Percentiles rank a stretch among this genome's conserved stretches.
These are phyloP conservation scores for Mongoloraphidia duomilia DNA, from an alignment of 2,888 invertebrate species.

Conservation along the genomic window DNA sequence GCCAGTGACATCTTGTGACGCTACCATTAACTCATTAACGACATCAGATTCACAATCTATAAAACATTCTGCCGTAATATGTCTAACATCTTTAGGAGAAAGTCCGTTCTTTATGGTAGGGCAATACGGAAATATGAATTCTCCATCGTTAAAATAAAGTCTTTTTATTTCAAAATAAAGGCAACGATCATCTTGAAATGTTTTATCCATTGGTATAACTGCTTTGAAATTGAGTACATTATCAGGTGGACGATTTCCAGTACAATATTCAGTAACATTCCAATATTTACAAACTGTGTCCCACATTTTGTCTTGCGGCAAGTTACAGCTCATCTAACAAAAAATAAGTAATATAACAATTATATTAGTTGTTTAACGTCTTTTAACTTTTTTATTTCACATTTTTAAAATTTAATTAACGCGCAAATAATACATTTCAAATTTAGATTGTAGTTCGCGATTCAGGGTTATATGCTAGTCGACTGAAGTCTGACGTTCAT, in stretches of 20 bases:
- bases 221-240: conserved; percentile 5
- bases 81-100: not conserved
- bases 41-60: conserved; percentile 21
- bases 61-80: conserved; percentile 17
- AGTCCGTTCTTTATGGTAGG: not conserved
- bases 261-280: conserved; percentile 9
- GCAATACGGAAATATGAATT: not conserved
- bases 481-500: no score
- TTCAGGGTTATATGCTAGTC: no score
- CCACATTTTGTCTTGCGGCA: conserved; percentile 5
- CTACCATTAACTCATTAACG: conserved; percentile 34
- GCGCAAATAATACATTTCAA: no score
- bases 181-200: not conserved
- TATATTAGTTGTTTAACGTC: no score
- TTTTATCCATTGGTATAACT: conserved; percentile 4
- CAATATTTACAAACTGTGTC: conserved; percentile 11
- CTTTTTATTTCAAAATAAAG: not conserved
- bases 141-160: not conserved
- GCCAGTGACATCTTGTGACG: conserved; percentile 26
- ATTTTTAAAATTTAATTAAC: no score
- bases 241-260: not conserved
- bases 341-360: not conserved
- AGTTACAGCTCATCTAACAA: conserved; percentile 7
- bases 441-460: no score
- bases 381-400: no score